Evolutionary conservation across 2,888 invertebrate genomes (phyloP).

Genomic region (Drosophila fulvimacula): DNA sequence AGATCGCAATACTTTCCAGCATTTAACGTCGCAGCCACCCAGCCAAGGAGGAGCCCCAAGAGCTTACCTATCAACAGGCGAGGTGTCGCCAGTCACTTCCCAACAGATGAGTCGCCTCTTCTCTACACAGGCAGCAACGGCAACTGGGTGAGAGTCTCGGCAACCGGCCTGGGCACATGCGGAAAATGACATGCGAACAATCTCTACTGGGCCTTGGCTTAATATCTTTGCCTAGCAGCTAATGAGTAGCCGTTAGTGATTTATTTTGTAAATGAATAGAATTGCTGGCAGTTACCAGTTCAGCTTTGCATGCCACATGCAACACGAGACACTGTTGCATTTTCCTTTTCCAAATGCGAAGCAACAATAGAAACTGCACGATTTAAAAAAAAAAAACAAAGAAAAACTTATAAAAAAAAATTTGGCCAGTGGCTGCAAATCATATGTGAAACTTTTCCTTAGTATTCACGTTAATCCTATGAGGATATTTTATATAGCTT

Average conservation of each 20-base stretch:
- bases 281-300: constrained; percentile 68
- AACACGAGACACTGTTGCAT: constrained; percentile 52
- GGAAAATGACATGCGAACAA: constrained; percentile 69
- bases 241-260: constrained; percentile 82
- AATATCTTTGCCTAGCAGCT: constrained; percentile 77
- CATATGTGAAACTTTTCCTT: neutral
- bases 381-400: neutral
- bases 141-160: constrained; percentile 29
- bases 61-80: constrained; percentile 32
- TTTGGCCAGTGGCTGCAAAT: neutral
- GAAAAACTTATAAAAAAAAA: neutral
- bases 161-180: constrained; percentile 37
- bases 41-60: constrained; percentile 8
- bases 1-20: constrained; percentile 40
- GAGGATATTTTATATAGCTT: neutral
- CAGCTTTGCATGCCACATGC: constrained; percentile 78
- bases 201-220: constrained; percentile 58
- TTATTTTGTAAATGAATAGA: constrained; percentile 80
- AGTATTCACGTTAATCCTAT: neutral
- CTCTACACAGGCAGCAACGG: constrained; percentile 8
- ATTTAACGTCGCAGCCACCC: constrained; percentile 28
- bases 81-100: constrained; percentile 48
- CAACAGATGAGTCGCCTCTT: constrained; percentile 38
- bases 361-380: constrained; percentile 19
- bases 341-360: constrained; percentile 18